Conservation (phyloP, 2,888 invertebrate species). For the Mycalesis mineus region DNA sequence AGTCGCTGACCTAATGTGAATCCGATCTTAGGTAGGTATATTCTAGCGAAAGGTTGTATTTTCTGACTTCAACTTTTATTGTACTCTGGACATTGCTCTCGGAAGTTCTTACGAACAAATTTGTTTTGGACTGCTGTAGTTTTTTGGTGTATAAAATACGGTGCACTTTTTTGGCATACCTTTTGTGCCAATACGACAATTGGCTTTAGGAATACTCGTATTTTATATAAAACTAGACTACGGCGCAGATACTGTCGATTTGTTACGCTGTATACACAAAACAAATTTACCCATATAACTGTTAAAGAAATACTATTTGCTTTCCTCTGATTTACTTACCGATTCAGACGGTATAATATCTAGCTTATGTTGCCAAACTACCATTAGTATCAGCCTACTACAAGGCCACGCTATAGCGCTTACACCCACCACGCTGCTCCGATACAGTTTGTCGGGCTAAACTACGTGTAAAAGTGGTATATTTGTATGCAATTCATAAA, state of each 20-base stretch:
- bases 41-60: conserved; percentile 22
- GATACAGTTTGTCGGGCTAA: too few relatives aligned
- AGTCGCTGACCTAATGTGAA: neutral
- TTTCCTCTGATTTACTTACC: neutral
- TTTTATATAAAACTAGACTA: conserved; percentile 20
- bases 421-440: too few relatives aligned
- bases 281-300: neutral
- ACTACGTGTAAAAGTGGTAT: too few relatives aligned
- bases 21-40: neutral
- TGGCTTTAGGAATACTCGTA: conserved; percentile 8
- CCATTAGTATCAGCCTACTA: too few relatives aligned
- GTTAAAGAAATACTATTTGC: neutral
- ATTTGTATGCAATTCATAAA: too few relatives aligned
- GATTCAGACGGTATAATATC: neutral
- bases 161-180: neutral
- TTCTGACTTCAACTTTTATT: conserved; percentile 14
- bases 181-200: neutral
- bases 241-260: neutral
- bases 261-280: neutral
- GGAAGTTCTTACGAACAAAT: neutral
- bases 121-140: conserved; percentile 13
- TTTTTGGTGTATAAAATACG: conserved; percentile 22
- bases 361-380: too few relatives aligned
- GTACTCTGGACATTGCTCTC: conserved; percentile 7
- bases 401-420: too few relatives aligned